phyloP scores from a whole-genome alignment of 2,113 vertebrate genomes.

The Benitochromis conjunctus region DNA sequence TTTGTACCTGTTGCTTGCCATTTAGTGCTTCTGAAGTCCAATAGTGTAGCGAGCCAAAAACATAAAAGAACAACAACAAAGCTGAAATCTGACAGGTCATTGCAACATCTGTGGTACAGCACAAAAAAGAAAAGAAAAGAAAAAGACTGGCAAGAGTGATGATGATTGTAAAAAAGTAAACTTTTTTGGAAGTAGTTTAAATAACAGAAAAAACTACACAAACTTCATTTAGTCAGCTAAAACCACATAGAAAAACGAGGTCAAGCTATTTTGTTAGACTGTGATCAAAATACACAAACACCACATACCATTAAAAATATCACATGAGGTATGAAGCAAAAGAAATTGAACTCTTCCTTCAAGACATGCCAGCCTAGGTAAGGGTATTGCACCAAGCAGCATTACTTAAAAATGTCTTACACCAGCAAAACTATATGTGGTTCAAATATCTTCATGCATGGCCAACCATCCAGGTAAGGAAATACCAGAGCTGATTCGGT shows the following conservation, averaged over 20 bases:
- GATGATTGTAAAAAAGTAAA: neutral
- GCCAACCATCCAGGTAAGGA: neutral
- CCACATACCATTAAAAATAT: neutral
- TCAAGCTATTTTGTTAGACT: neutral
- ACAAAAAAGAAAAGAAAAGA: neutral
- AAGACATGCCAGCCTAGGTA: neutral
- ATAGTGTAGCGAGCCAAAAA: conserved; percentile 1
- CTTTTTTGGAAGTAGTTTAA: neutral
- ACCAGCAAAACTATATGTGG: neutral
- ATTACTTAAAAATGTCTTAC: neutral
- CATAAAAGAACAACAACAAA: conserved; percentile 38
- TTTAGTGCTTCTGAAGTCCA: conserved; percentile 6
- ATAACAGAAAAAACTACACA: neutral
- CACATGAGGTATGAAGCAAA: neutral
- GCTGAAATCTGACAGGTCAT: conserved; percentile 20
- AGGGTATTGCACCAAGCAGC: neutral
- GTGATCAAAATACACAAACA: neutral
- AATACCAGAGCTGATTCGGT: neutral
- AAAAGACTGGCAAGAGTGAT: neutral
- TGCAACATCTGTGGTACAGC: neutral
- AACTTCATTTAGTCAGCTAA: neutral
- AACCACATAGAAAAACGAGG: neutral
- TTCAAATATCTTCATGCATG: neutral
- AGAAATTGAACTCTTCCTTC: neutral
- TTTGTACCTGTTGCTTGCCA: conserved; percentile 7